phyloP scores from a whole-genome alignment of 2,888 invertebrate species.

The Coelinius sp. region DNA sequence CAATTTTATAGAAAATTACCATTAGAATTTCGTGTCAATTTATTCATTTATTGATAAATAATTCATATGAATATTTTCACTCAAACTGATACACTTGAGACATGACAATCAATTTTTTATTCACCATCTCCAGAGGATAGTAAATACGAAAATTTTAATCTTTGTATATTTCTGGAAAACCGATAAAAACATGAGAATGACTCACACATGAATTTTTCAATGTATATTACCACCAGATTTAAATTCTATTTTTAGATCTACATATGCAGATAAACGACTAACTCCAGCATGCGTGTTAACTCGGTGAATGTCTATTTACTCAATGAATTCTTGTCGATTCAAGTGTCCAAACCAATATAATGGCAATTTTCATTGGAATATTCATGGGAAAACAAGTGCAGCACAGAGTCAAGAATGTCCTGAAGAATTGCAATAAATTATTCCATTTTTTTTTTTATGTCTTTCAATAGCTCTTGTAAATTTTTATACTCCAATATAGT shows the following conservation, averaged over 20 bases:
- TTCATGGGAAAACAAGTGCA: neutral
- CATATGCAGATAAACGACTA: neutral
- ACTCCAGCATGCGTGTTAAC: neutral
- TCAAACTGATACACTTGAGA: neutral
- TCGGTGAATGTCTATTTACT: neutral
- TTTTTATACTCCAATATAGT: neutral
- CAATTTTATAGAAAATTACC: no score
- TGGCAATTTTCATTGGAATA: neutral
- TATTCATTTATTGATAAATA: neutral
- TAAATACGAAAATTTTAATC: no score
- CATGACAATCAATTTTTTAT: neutral
- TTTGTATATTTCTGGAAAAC: no score
- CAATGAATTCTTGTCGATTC: constrained; percentile 9
- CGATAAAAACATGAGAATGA: neutral
- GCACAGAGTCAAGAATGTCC: neutral
- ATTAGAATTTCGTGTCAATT: no score
- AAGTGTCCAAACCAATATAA: constrained; percentile 14
- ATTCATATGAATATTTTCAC: neutral
- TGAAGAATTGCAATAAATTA: neutral
- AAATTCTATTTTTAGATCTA: neutral
- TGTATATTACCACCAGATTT: neutral
- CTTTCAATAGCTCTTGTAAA: neutral
- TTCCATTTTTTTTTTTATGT: no score
- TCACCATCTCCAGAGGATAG: neutral
- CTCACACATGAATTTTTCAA: neutral